phyloP scores from a whole-genome alignment of 2,888 invertebrate genomes.

The Tigriopus californicus region DNA sequence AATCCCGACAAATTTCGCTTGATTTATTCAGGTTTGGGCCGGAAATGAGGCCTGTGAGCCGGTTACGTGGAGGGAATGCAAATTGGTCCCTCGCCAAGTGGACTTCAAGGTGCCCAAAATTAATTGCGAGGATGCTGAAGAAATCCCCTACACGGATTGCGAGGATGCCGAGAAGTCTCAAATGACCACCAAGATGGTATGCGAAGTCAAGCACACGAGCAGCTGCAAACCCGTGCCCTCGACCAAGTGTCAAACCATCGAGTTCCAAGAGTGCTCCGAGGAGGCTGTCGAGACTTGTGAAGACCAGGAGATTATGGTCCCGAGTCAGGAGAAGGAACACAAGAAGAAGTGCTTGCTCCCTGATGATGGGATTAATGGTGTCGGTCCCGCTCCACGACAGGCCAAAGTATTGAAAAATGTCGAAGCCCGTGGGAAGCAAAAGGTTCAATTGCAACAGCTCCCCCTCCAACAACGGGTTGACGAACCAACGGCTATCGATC shows the following conservation, averaged over 20 bases:
- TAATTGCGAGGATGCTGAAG: conserved; percentile 8
- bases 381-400: too few species aligned
- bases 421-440: too few species aligned
- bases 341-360: conserved; percentile 16
- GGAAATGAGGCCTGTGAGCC: conserved; percentile 16
- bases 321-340: conserved; percentile 12
- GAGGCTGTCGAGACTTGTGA: conserved; percentile 8
- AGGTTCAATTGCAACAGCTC: too few species aligned
- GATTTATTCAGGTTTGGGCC: conserved; percentile 14
- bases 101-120: conserved; percentile 16
- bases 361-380: conserved; percentile 1
- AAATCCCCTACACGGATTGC: conserved; percentile 9
- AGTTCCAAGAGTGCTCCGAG: conserved; percentile 8
- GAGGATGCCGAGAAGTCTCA: conserved; percentile 6
- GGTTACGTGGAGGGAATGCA: conserved; percentile 15
- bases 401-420: too few species aligned
- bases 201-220: conserved; percentile 12
- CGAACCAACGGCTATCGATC: too few species aligned
- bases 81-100: conserved; percentile 13
- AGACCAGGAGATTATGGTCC: background rate
- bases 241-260: conserved; percentile 8
- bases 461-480: too few species aligned
- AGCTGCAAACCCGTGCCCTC: background rate
- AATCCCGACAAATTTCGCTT: background rate
- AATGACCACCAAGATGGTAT: conserved; percentile 12